Evolutionary conservation across 1,140 invertebrate genomes (phyloP).

Genomic region (Ceratina australensis): DNA sequence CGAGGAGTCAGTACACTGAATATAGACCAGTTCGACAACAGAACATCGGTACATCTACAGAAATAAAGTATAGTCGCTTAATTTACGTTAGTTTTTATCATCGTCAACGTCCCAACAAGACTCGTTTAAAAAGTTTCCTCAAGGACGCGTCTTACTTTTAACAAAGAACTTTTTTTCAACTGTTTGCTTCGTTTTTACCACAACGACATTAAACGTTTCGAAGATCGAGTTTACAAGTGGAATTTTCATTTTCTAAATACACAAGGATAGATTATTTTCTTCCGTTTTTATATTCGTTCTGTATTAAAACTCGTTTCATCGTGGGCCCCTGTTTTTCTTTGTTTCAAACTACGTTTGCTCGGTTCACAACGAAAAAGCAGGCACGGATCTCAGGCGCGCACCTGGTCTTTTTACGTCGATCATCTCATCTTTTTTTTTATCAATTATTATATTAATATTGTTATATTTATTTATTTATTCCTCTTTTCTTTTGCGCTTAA

Average conservation of each 20-base stretch:
- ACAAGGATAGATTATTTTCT: slow-evolving; percentile 25
- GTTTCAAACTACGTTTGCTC: slow-evolving; percentile 35
- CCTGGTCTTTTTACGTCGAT: slow-evolving; percentile 44
- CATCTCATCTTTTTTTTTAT: slow-evolving; percentile 43
- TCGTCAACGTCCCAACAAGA: slow-evolving; percentile 4
- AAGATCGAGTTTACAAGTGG: slow-evolving; percentile 26
- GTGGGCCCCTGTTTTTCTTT: slow-evolving; percentile 42
- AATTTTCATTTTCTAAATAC: slow-evolving; percentile 22
- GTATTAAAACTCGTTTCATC: slow-evolving; percentile 22
- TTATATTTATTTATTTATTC: too few species aligned
- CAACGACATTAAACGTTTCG: slow-evolving; percentile 23
- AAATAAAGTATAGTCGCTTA: slow-evolving; percentile 9
- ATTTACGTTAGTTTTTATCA: slow-evolving; percentile 16
- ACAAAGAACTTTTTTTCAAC: slow-evolving; percentile 14
- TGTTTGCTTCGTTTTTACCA: background rate
- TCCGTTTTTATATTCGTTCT: slow-evolving; percentile 14
- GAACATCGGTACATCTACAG: background rate
- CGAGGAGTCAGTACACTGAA: background rate
- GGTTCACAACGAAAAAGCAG: slow-evolving; percentile 57
- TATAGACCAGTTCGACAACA: background rate
- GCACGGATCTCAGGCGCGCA: slow-evolving; percentile 32
- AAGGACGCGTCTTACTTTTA: slow-evolving; percentile 18
- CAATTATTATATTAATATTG: slow-evolving; percentile 1
- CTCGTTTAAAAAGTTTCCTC: background rate
- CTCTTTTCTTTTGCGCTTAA: too few species aligned